phyloP scores from a whole-genome alignment of 2,888 invertebrate genomes.

The Amiota communis region DNA sequence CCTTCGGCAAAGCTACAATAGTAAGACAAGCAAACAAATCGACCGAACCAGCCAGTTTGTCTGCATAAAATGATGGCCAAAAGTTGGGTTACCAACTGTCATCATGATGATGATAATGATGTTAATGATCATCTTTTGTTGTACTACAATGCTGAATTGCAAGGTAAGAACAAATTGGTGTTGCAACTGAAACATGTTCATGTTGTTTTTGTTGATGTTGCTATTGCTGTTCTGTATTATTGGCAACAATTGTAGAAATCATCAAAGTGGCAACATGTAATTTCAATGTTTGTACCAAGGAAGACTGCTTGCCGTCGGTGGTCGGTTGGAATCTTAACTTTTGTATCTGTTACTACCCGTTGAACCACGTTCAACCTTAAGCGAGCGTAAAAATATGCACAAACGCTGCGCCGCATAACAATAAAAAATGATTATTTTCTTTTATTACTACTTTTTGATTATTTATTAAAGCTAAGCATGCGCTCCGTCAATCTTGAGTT shows the following conservation, averaged over 20 bases:
- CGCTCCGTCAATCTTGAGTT: background rate
- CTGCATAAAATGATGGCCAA: conserved; percentile 44
- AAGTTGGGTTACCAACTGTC: conserved; percentile 3
- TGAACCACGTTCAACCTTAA: conserved; percentile 45
- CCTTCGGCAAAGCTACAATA: conserved; percentile 2
- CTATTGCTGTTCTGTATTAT: conserved; percentile 43
- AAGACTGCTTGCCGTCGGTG: conserved; percentile 48
- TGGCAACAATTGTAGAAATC: conserved; percentile 63
- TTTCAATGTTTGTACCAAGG: conserved; percentile 38
- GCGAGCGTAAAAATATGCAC: conserved; percentile 61
- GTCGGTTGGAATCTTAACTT: background rate
- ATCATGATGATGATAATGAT: conserved; percentile 9
- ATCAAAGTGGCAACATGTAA: conserved; percentile 61
- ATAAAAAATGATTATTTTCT: conserved; percentile 51
- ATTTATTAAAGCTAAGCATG: conserved; percentile 47
- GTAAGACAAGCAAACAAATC: conserved; percentile 13
- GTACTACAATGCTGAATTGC: background rate
- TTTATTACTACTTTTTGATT: conserved; percentile 53
- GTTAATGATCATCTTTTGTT: background rate
- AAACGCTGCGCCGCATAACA: conserved; percentile 36
- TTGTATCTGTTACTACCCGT: background rate
- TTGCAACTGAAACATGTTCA: conserved; percentile 9
- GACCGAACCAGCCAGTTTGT: conserved; percentile 52
- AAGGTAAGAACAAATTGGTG: background rate
- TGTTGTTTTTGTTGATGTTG: conserved; percentile 28